Evolutionary conservation across 1,140 invertebrate species (phyloP).

Genomic region (Drosophila tani): DNA sequence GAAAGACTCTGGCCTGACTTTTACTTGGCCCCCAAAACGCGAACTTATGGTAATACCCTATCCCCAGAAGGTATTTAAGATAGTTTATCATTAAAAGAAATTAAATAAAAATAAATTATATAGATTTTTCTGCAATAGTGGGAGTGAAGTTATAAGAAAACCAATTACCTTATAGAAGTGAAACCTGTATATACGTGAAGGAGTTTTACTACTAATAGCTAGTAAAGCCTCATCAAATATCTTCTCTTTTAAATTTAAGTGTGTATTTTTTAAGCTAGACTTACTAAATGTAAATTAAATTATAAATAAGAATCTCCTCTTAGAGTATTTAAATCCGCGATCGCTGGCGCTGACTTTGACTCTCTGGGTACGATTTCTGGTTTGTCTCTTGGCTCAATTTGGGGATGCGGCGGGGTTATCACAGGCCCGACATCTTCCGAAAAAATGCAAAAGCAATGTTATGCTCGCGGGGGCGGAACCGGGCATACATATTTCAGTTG

Average conservation of each 20-base stretch:
- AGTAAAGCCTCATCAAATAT: no score
- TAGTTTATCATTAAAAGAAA: neutral
- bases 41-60: constrained; percentile 16
- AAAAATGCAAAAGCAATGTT: constrained; percentile 71
- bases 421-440: constrained; percentile 52
- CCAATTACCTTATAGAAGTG: no score
- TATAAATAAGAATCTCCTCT: neutral
- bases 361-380: constrained; percentile 26
- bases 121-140: no score
- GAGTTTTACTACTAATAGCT: no score
- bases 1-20: constrained; percentile 53
- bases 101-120: neutral
- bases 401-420: constrained; percentile 62
- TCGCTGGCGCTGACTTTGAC: neutral
- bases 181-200: no score
- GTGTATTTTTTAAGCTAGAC: no score
- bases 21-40: constrained; percentile 19
- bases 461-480: constrained; percentile 24
- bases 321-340: constrained; percentile 5
- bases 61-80: neutral
- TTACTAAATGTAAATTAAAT: no score
- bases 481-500: constrained; percentile 26
- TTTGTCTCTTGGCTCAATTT: constrained; percentile 35
- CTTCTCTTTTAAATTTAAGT: no score
- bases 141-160: no score